These are phyloP conservation scores for Condylostylus longicornis DNA, from an alignment of 1,140 invertebrate species.

Conservation along the genomic window DNA sequence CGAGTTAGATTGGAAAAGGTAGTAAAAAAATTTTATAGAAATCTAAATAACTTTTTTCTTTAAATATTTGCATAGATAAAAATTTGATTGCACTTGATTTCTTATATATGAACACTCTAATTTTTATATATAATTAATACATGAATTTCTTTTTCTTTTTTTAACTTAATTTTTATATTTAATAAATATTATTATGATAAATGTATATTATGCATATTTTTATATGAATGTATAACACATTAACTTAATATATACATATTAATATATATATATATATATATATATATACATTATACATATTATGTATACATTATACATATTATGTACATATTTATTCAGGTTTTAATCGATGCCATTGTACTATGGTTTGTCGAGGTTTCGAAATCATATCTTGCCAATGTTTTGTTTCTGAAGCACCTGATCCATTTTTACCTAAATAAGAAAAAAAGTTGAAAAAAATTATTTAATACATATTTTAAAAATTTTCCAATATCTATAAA, in stretches of 20 bases:
- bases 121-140: too few relatives aligned
- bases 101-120: too few relatives aligned
- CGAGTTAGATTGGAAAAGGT: too few relatives aligned
- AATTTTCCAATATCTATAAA: background rate
- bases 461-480: conserved; percentile 8
- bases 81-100: too few relatives aligned
- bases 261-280: background rate
- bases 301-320: background rate
- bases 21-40: too few relatives aligned
- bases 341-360: conserved; percentile 81
- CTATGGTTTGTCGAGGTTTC: conserved; percentile 81
- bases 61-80: too few relatives aligned
- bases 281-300: background rate
- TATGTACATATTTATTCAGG: conserved; percentile 46
- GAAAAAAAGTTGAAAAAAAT: conserved; percentile 25
- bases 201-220: background rate
- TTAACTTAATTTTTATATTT: conserved; percentile 6
- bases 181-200: background rate
- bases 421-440: conserved; percentile 69
- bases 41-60: too few relatives aligned
- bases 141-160: too few relatives aligned
- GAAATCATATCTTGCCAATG: conserved; percentile 95
- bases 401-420: conserved; percentile 79
- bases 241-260: background rate
- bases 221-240: background rate